A percentile compares a stretch with the other conserved stretches of the same genome.
These are phyloP conservation scores for Miniopterus natalensis DNA, from an alignment of 2,113 vertebrate species.

Conservation along the genomic window DNA sequence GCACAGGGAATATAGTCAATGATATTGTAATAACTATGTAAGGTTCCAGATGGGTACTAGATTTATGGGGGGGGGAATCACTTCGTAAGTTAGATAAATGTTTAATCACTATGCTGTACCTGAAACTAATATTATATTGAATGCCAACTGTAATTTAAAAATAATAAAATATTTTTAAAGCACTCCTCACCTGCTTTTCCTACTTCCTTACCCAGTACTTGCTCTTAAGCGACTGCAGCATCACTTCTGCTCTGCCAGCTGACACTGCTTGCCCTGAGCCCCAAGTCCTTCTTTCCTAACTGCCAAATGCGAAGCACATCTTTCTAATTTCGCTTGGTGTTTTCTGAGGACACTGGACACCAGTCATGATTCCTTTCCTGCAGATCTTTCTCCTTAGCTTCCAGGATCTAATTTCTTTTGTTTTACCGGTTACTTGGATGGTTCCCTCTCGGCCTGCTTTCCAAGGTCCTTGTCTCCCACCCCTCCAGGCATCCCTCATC, in stretches of 20 bases:
- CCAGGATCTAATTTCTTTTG: neutral
- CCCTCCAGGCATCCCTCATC: neutral
- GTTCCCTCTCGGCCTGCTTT: neutral
- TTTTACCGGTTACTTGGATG: neutral
- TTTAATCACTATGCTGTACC: neutral
- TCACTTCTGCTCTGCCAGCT: neutral
- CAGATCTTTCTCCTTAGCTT: neutral
- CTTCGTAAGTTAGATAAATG: neutral
- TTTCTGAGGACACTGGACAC: neutral
- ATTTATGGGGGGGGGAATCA: neutral
- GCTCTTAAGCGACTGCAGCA: neutral
- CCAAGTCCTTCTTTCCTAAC: neutral
- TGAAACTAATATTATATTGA: neutral
- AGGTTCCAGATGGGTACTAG: neutral
- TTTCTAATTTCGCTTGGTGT: neutral
- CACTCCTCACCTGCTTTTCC: neutral
- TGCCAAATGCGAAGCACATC: neutral
- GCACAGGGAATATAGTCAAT: neutral
- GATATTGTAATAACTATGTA: neutral
- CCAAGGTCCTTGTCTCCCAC: neutral
- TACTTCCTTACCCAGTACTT: neutral
- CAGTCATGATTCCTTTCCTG: neutral
- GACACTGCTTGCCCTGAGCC: neutral
- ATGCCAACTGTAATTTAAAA: neutral
- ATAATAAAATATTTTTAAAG: neutral